phyloP scores from a whole-genome alignment of 2,113 vertebrate species.

The Amazona guildingii region DNA sequence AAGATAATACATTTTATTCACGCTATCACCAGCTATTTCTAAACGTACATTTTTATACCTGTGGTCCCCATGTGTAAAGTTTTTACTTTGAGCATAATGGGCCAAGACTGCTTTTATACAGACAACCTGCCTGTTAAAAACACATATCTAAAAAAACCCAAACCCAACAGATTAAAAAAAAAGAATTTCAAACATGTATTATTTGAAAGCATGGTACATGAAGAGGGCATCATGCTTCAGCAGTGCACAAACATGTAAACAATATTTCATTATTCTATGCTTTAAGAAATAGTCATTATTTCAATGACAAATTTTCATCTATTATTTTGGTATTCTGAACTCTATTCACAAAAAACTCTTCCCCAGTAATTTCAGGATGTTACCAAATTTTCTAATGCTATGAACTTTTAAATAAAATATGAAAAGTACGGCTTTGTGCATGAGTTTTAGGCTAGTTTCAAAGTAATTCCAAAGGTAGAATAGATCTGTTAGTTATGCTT shows the following conservation, averaged over 20 bases:
- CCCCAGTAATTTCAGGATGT: not conserved
- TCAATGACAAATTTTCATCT: not conserved
- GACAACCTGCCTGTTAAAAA: constrained; percentile 43
- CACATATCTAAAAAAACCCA: not conserved
- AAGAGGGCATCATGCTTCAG: not conserved
- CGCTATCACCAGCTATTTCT: not conserved
- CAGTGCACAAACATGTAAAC: not conserved
- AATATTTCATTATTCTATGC: not conserved
- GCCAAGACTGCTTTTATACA: constrained; percentile 26
- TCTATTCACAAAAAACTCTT: not conserved
- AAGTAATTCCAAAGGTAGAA: not conserved
- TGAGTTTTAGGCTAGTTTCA: not conserved
- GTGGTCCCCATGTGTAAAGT: constrained; percentile 4
- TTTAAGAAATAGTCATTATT: not conserved
- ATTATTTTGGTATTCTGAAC: not conserved
- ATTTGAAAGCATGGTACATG: not conserved
- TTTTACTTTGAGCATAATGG: not conserved
- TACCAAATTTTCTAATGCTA: not conserved
- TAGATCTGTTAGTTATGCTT: not conserved
- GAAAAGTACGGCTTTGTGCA: not conserved
- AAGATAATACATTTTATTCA: not conserved
- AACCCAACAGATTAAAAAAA: not conserved
- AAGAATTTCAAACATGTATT: not conserved
- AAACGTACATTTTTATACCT: constrained; percentile 11
- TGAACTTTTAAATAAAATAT: not conserved